Base-by-base conservation (phyloP, 2,113 vertebrate species). In the Platichthys stellatus region DNA sequence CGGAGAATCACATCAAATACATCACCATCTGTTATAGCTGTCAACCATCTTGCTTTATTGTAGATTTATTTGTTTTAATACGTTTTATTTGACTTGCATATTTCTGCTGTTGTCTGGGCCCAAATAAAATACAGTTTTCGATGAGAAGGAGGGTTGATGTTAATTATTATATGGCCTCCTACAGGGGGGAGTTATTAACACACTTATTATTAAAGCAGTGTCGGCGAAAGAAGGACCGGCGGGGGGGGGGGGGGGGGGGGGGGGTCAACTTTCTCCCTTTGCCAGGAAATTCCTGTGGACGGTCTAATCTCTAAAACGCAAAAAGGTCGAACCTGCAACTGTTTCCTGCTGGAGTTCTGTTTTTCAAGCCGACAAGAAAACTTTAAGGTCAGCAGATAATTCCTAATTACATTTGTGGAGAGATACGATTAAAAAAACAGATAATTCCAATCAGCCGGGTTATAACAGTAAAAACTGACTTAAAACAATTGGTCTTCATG, bases 111-210 rank as follows among this genome's bases (percentile, higher is more conserved):
- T 38, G 38, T 14, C 49, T 2, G 38, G 45, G 3, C 14, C 45
- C 15, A 47, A 14, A 47, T 56, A 45, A 38, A 61, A 69, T 28
- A 28, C n/a, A 23, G 1, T 2, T 12, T 43, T 2, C 57, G 45
- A 74, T 0, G 15, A 58, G 24, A 15, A 18, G 47, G 6, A 2
- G 38, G 35, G 72, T 59, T 21, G 13, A 64, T 21, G 31, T 76
- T 65, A 18, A 68, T 68, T 45, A 20, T 72, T 5, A 65, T 49
- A 28, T 3, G 54, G 40, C 26, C 61, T 73, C 74, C 69, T 31
- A 59, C 70, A 47, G 73, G 80, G 85, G 15, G 54, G 75, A 75
- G 69, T 78, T 66, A 88, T 88, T 79, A 85, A 85, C 78, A 78
- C 63, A 0, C 68, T 79, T 24, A 24, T 24, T 24, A 24, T 71